These are phyloP conservation scores for Malacosoma neustria DNA, from an alignment of 2,888 invertebrate genomes.

Conservation along the genomic window DNA sequence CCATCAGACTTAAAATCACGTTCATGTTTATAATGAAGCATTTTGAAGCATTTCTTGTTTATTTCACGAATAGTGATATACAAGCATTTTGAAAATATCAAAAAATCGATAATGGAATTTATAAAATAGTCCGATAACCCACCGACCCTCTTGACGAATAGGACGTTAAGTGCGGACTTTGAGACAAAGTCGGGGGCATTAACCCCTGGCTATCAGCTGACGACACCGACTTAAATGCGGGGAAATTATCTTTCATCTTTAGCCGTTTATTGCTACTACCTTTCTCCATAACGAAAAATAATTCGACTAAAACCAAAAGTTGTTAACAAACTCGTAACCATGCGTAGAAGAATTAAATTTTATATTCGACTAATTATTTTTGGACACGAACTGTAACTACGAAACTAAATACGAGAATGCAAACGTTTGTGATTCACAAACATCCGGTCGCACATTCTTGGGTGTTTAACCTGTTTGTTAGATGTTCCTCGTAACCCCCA, in stretches of 20 bases:
- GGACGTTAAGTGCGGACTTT: constrained; percentile 51
- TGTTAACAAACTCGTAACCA: too few relatives aligned
- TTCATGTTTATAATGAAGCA: too few relatives aligned
- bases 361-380: not conserved
- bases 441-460: constrained; percentile 42
- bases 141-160: constrained; percentile 40
- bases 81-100: not conserved
- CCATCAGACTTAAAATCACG: constrained; percentile 3
- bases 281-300: constrained; percentile 9
- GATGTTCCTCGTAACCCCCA: constrained; percentile 33
- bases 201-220: constrained; percentile 68
- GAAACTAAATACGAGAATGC: constrained; percentile 29
- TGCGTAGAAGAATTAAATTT: not conserved
- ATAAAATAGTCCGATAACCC: constrained; percentile 54
- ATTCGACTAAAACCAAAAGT: too few relatives aligned
- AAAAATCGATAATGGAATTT: constrained; percentile 26
- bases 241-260: constrained; percentile 61
- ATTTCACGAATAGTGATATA: constrained; percentile 6
- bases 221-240: constrained; percentile 56
- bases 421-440: constrained; percentile 38
- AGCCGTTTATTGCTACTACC: constrained; percentile 43
- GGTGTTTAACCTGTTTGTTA: constrained; percentile 41
- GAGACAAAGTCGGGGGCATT: constrained; percentile 67
- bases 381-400: not conserved
- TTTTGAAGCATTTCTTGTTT: not conserved